Evolutionary conservation across 2,888 invertebrate genomes (phyloP).

Genomic region (Drosophila putrida): DNA sequence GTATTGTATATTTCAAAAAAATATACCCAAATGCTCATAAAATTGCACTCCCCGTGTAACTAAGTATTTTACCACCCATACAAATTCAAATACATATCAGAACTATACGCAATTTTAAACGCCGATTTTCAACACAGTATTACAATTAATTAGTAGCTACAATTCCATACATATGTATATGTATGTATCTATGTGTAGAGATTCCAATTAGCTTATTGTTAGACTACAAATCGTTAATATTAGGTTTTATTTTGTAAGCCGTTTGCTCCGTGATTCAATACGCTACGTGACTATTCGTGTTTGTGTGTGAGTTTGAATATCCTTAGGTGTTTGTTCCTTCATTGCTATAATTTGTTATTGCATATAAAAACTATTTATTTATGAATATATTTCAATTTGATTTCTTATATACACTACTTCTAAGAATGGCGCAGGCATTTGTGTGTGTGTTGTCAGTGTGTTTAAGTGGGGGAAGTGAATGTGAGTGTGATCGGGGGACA

Average conservation of each 20-base stretch:
- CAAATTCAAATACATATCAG: conserved; percentile 47
- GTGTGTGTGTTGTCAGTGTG: conserved; percentile 26
- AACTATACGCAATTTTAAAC: conserved; percentile 49
- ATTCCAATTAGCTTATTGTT: conserved; percentile 29
- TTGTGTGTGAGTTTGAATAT: conserved; percentile 54
- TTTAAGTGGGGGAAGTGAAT: conserved; percentile 2
- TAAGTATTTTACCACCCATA: conserved; percentile 49
- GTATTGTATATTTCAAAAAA: conserved; percentile 68
- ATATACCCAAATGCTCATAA: conserved; percentile 72
- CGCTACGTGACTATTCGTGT: conserved; percentile 62
- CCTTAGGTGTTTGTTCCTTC: conserved; percentile 38
- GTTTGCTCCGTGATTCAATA: conserved; percentile 56
- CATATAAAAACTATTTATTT: conserved; percentile 75
- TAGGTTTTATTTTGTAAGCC: conserved; percentile 52
- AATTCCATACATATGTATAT: conserved; percentile 24
- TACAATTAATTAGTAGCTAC: conserved; percentile 35
- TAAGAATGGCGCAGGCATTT: conserved; percentile 59
- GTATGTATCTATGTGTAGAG: conserved; percentile 18
- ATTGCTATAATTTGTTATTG: conserved; percentile 71
- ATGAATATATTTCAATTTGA: conserved; percentile 29
- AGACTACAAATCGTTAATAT: conserved; percentile 39
- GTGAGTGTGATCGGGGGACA: conserved; percentile 11
- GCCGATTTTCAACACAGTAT: conserved; percentile 44
- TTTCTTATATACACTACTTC: conserved; percentile 71
- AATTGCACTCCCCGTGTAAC: conserved; percentile 55